phyloP scores from a whole-genome alignment of 2,113 vertebrate species.

The Platanista minor region DNA sequence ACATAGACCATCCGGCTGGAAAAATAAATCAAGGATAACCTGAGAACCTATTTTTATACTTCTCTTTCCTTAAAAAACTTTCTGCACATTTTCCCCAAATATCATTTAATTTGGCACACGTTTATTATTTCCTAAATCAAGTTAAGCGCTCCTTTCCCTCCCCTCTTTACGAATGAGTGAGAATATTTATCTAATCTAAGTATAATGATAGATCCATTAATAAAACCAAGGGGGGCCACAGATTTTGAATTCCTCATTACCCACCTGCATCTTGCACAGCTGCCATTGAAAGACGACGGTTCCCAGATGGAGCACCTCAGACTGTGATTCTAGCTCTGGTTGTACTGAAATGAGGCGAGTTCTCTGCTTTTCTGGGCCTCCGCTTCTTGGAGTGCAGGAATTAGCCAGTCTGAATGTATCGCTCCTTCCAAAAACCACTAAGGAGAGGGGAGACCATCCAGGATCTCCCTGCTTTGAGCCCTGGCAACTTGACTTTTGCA shows the following conservation, averaged over 20 bases:
- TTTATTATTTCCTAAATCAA: slow-evolving; percentile 4
- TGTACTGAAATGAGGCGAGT: background rate
- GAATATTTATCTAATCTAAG: background rate
- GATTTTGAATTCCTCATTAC: background rate
- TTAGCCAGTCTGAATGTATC: background rate
- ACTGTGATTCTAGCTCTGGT: background rate
- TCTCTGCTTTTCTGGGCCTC: background rate
- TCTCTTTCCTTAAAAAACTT: slow-evolving; percentile 6
- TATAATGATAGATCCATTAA: background rate
- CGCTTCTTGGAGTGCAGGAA: background rate
- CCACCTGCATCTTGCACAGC: background rate
- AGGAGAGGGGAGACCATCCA: background rate
- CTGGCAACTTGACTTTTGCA: background rate
- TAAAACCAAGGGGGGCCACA: background rate
- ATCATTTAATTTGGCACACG: slow-evolving; percentile 10
- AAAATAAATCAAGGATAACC: slow-evolving; percentile 15
- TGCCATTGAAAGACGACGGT: background rate
- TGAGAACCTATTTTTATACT: background rate
- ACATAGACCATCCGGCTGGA: background rate
- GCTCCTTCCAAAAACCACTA: background rate
- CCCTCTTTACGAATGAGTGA: background rate
- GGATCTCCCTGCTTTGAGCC: background rate
- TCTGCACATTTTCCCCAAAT: background rate
- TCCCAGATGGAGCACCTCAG: background rate
- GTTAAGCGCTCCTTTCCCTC: background rate